Evolutionary conservation across 2,888 invertebrate species (phyloP).

Genomic region (Chouioia cunea): DNA sequence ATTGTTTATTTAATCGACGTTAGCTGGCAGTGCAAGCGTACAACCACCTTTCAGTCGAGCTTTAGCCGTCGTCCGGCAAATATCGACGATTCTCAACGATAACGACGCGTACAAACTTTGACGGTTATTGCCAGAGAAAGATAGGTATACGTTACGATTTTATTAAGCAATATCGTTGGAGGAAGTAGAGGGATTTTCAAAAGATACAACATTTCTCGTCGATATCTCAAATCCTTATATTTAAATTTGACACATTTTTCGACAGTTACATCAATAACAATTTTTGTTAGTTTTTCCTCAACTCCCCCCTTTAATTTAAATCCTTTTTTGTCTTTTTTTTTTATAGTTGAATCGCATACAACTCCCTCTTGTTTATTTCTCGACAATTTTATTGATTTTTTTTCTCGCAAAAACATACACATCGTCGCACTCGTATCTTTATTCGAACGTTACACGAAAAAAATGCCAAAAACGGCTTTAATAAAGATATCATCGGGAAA

Average conservation of each 20-base stretch:
- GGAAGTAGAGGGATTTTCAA: too few species aligned
- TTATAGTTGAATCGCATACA: slow-evolving; percentile 22
- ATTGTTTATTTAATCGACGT: too few species aligned
- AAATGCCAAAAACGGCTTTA: neutral
- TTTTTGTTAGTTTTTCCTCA: slow-evolving; percentile 53
- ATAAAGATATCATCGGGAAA: neutral
- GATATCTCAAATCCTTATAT: slow-evolving; percentile 63
- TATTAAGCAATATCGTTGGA: too few species aligned
- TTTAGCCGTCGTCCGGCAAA: too few species aligned
- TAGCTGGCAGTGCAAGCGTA: too few species aligned
- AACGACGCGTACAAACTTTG: too few species aligned
- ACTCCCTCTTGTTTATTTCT: too few species aligned
- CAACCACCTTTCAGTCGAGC: too few species aligned
- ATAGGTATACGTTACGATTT: too few species aligned
- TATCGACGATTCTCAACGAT: too few species aligned
- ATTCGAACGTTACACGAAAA: slow-evolving; percentile 10
- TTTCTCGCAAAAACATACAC: slow-evolving; percentile 25
- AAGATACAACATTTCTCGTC: neutral
- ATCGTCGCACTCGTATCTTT: slow-evolving; percentile 24
- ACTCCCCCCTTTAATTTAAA: too few species aligned
- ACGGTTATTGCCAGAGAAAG: too few species aligned
- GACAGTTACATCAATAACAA: slow-evolving; percentile 64
- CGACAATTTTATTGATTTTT: slow-evolving; percentile 21
- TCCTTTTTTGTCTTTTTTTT: slow-evolving; percentile 31
- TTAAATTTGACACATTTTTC: slow-evolving; percentile 66